A percentile compares a stretch with the other conserved stretches of the same genome.
These are phyloP conservation scores for Carpatolechia fugitivella DNA, from an alignment of 2,888 invertebrate species.

Conservation along the genomic window DNA sequence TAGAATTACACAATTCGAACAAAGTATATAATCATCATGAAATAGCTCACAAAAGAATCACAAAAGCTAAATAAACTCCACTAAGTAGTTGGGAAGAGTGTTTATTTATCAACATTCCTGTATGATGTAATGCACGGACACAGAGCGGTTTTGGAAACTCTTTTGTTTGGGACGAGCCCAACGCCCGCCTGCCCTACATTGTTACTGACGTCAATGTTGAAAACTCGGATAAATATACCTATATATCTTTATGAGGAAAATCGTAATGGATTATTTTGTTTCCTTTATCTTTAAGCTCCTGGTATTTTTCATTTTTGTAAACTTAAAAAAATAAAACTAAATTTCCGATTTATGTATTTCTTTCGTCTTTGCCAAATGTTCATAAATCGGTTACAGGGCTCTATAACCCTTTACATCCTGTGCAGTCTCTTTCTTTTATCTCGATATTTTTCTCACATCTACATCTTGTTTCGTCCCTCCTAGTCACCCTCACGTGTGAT, in stretches of 20 bases:
- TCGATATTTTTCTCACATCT: background rate
- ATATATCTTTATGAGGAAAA: background rate
- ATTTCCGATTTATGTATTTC: background rate
- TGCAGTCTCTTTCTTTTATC: background rate
- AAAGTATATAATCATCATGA: background rate
- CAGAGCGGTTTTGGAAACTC: background rate
- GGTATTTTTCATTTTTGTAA: background rate
- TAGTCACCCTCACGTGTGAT: slow-evolving; percentile 5
- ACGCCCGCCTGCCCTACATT: background rate
- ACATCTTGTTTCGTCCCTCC: background rate
- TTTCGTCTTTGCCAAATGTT: background rate
- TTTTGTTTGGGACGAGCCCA: slow-evolving; percentile 1
- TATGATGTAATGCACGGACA: background rate
- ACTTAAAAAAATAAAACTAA: background rate
- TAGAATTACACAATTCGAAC: no score
- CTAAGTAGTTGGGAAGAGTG: background rate
- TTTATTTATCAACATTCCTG: background rate
- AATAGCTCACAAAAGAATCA: background rate
- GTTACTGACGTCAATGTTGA: background rate
- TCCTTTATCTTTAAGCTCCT: background rate
- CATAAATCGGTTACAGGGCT: no score
- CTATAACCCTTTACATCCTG: background rate
- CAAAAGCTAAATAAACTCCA: background rate
- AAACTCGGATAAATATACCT: background rate
- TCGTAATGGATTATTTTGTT: background rate